phyloP scores from a whole-genome alignment of 1,140 invertebrate species.

The Agrypnia vestita region DNA sequence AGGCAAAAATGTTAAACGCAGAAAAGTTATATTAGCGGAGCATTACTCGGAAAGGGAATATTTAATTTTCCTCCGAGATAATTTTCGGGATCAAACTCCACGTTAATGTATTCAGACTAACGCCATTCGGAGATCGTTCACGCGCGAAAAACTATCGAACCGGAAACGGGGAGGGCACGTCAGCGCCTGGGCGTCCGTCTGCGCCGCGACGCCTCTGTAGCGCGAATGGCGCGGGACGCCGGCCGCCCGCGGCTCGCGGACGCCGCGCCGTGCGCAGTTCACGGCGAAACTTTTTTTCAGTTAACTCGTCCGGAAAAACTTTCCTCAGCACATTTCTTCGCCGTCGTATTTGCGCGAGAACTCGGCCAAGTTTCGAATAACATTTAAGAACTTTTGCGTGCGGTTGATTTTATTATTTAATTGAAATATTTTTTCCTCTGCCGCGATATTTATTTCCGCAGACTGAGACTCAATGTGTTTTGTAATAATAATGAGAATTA shows the following conservation, averaged over 20 bases:
- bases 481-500: no score
- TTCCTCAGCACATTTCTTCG: not conserved
- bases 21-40: not conserved
- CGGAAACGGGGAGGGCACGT: constrained; percentile 20
- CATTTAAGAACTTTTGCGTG: not conserved
- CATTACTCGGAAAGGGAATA: not conserved
- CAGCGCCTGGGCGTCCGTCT: constrained; percentile 41
- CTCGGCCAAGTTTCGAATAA: not conserved
- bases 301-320: constrained; percentile 34
- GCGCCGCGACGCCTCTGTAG: constrained; percentile 47
- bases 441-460: no score
- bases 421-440: not conserved
- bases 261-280: constrained; percentile 31
- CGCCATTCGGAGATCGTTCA: constrained; percentile 38
- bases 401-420: constrained; percentile 11
- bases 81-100: not conserved
- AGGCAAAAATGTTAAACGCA: not conserved
- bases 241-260: constrained; percentile 24
- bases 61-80: not conserved
- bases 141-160: constrained; percentile 50
- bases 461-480: no score
- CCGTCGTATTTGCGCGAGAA: not conserved
- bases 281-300: constrained; percentile 48
- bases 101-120: constrained; percentile 14
- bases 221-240: constrained; percentile 47